These are phyloP conservation scores for Drosophila maculinotata DNA, from an alignment of 2,888 invertebrate species.

Conservation along the genomic window DNA sequence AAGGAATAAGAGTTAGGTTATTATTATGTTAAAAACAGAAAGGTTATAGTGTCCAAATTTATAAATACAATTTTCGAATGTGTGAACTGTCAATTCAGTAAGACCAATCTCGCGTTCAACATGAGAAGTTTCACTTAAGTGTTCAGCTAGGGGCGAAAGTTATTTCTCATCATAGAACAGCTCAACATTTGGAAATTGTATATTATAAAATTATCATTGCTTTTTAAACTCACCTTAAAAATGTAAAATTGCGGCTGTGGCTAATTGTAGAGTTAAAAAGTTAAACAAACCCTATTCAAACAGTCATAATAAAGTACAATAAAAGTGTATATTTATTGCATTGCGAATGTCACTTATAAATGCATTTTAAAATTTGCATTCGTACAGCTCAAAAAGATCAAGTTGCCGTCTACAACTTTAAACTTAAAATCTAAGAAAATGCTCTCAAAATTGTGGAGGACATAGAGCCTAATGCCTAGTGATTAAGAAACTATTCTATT, in stretches of 20 bases:
- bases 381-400: constrained; percentile 42
- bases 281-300: constrained; percentile 13
- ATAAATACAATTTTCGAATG: constrained; percentile 6
- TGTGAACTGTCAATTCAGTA: constrained; percentile 63
- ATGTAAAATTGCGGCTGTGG: neutral
- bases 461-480: constrained; percentile 51
- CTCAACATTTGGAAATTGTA: constrained; percentile 21
- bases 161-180: constrained; percentile 54
- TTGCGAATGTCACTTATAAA: constrained; percentile 76
- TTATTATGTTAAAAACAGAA: neutral
- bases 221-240: constrained; percentile 46
- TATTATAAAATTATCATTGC: neutral
- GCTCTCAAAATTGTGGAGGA: constrained; percentile 52
- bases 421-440: constrained; percentile 63
- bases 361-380: constrained; percentile 66
- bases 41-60: no score
- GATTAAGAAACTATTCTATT: constrained; percentile 52
- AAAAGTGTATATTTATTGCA: constrained; percentile 72
- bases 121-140: constrained; percentile 68
- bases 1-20: constrained; percentile 1
- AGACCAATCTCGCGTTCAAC: constrained; percentile 82
- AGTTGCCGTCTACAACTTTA: constrained; percentile 21
- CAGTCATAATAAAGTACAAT: constrained; percentile 51
- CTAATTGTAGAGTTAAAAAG: neutral
- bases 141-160: constrained; percentile 81